These are phyloP conservation scores for Eledona agricola DNA, from an alignment of 2,888 invertebrate species.

Conservation along the genomic window DNA sequence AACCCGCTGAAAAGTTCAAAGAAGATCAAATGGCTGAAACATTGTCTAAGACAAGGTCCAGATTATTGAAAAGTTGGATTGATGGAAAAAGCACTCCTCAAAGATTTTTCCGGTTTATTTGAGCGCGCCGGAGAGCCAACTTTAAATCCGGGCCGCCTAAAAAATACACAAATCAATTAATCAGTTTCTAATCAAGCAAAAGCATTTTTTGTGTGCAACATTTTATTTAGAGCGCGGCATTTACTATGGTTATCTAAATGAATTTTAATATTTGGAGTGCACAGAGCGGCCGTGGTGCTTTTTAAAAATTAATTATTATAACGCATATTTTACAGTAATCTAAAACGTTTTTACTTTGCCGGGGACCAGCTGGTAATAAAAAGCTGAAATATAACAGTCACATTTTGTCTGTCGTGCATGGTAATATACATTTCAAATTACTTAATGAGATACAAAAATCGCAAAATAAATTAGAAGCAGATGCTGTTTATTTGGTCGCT, in stretches of 20 bases:
- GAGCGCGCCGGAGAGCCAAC: no score
- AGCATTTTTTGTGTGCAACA: no score
- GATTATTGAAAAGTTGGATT: conserved; percentile 7
- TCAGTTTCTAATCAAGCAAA: conserved; percentile 1
- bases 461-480: conserved; percentile 34
- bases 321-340: conserved; percentile 35
- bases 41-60: conserved; percentile 10
- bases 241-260: conserved; percentile 33
- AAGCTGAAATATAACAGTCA: conserved; percentile 36
- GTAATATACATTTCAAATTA: conserved; percentile 38
- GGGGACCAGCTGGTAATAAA: conserved; percentile 36
- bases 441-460: conserved; percentile 37
- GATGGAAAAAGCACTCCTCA: conserved; percentile 1
- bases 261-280: conserved; percentile 33
- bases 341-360: conserved; percentile 35
- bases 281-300: conserved; percentile 11
- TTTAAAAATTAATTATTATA: conserved; percentile 34
- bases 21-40: conserved; percentile 23
- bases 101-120: background rate
- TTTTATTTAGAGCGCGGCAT: conserved; percentile 6
- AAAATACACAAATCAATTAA: no score
- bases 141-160: no score
- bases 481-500: conserved; percentile 27
- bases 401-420: conserved; percentile 33
- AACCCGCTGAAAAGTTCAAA: conserved; percentile 26